Conservation (phyloP, 2,113 vertebrate species). For the Tenebrosternarchus preto region DNA sequence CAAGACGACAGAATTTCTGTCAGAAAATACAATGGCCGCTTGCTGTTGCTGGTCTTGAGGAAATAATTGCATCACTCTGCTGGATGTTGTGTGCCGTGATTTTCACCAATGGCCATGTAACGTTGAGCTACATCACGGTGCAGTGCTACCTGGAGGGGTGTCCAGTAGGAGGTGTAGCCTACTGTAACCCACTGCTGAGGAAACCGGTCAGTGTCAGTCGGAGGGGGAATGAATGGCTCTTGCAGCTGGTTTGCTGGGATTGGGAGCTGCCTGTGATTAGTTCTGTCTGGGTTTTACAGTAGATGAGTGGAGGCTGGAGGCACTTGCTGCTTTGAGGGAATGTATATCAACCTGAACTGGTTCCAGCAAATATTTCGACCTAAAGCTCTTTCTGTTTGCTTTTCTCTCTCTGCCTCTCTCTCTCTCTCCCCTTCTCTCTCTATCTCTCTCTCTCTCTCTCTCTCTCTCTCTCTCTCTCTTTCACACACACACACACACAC, state of each 20-base stretch:
- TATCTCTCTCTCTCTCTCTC: constrained; percentile 42
- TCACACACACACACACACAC: no score
- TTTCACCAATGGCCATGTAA: no score
- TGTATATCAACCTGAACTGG: constrained; percentile 40
- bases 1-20: no score
- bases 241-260: background rate
- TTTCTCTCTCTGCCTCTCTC: constrained; percentile 25
- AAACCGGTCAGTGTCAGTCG: background rate
- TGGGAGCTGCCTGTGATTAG: background rate
- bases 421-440: constrained; percentile 33
- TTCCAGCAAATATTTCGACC: constrained; percentile 67
- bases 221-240: background rate
- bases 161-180: background rate
- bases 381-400: background rate
- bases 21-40: no score
- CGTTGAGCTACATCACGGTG: no score
- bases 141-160: no score
- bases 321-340: constrained; percentile 23
- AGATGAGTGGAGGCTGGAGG: constrained; percentile 42
- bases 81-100: no score
- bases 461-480: background rate
- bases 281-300: background rate
- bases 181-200: background rate
- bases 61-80: no score
- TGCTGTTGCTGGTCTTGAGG: no score